Conservation (phyloP, 2,113 vertebrate genomes). For the Sakesphorus luctuosus region DNA sequence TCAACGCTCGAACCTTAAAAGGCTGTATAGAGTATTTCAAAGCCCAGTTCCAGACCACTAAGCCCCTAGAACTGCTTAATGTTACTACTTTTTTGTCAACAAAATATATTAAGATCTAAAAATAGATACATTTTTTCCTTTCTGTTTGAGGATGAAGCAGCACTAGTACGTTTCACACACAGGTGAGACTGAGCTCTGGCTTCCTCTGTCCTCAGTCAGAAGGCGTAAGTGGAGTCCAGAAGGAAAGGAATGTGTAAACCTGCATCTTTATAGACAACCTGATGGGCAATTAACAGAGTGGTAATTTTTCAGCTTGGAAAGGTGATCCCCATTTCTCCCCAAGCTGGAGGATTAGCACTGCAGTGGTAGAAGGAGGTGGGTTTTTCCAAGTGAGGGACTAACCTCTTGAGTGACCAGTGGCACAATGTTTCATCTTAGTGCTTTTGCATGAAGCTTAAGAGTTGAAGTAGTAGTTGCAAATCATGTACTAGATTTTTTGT, state of each 20-base stretch:
- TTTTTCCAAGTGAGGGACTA: neutral
- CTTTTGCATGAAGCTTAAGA: neutral
- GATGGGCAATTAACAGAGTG: neutral
- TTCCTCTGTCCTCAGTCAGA: neutral
- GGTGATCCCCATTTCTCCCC: neutral
- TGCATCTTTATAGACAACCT: neutral
- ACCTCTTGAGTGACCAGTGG: neutral
- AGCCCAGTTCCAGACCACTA: neutral
- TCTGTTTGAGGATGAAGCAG: neutral
- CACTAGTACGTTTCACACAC: neutral
- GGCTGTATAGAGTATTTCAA: neutral
- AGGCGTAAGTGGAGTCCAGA: neutral
- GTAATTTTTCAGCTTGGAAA: slow-evolving; percentile 4
- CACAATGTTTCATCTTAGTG: neutral
- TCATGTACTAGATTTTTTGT: neutral
- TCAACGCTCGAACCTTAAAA: neutral
- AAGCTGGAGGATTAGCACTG: neutral
- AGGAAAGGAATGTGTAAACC: neutral
- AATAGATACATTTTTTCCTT: neutral
- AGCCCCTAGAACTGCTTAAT: neutral
- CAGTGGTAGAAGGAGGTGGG: neutral
- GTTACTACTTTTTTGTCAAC: slow-evolving; percentile 31
- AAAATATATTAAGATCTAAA: slow-evolving; percentile 41
- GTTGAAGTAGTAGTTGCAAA: neutral
- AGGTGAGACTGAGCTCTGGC: neutral